phyloP scores from a whole-genome alignment of 1,140 invertebrate genomes.

The Anastatus disparis region DNA sequence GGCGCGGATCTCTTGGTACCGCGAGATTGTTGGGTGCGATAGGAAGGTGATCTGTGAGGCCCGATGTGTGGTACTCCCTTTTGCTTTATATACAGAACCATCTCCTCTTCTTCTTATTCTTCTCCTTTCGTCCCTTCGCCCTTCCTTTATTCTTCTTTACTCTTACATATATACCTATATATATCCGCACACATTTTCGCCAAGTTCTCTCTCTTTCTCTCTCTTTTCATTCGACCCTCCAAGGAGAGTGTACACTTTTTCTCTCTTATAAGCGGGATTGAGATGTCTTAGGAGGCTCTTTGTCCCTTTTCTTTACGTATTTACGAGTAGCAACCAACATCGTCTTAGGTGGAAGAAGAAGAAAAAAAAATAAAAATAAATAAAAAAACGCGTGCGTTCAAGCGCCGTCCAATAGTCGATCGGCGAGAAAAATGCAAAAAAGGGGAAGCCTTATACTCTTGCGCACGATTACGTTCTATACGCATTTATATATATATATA shows the following conservation, averaged over 20 bases:
- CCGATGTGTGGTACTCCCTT: slow-evolving; percentile 66
- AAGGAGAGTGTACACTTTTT: slow-evolving; percentile 50
- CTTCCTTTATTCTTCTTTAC: no score
- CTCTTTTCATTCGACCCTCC: slow-evolving; percentile 56
- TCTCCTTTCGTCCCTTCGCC: slow-evolving; percentile 56
- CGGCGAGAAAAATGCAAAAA: no score
- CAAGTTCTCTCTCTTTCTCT: background rate
- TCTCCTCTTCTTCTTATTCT: no score
- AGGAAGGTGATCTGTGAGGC: slow-evolving; percentile 67
- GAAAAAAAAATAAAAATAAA: no score
- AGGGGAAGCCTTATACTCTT: no score
- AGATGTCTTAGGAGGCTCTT: slow-evolving; percentile 67
- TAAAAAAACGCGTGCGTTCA: no score
- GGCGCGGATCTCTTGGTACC: slow-evolving; percentile 21
- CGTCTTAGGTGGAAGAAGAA: no score
- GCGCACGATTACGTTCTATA: slow-evolving; percentile 7
- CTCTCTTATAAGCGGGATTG: slow-evolving; percentile 61
- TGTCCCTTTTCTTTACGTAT: slow-evolving; percentile 58
- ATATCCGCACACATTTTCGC: background rate
- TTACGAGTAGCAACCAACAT: slow-evolving; percentile 68
- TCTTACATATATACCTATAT: no score
- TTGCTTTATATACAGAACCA: no score
- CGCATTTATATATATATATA: no score
- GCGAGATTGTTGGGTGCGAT: slow-evolving; percentile 50
- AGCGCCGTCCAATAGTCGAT: no score